Evolutionary conservation across 2,888 invertebrate species (phyloP), one percentile per base, ranked within the genome.

Genomic region (Linnaemya tessellans): DNA sequence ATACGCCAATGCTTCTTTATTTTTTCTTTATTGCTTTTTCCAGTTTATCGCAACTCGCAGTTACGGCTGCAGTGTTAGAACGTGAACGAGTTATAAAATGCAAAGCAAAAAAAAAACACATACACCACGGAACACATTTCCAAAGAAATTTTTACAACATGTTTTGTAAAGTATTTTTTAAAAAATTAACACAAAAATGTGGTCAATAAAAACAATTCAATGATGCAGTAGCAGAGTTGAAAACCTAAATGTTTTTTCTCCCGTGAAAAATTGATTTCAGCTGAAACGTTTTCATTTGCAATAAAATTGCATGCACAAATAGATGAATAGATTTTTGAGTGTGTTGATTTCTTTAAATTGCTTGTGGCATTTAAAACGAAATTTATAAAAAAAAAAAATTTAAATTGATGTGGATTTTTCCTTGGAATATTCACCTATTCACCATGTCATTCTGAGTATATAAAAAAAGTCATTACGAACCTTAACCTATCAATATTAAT

Each of bases 1-100:
- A 22, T 41, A 18, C 41, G 25, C 25, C n/a, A 35, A 58, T 54
- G 58, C n/a, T n/a, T n/a, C n/a, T n/a, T n/a, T n/a, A n/a, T n/a
- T n/a, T 60, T 25, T 65, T 67, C 38, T 58, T 46, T n/a, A 35
- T 54, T 7, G 22, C 18, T 43, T 25, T 75, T 70, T 75, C 20
- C 38, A 82, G 30, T 64, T 71, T 38, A 64, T 65, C 35, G 22
- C 64, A 35, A 67, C 58, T 13, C 1, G 49, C 38, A 60, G 67
- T 68, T 58, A 77, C 82, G 82, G 65, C 82, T 78, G 82, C 82
- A 77, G 65, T 71, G 65, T 71, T 58, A 58, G 41, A 65, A 82
- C 77, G 30, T 77, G 70, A 82, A 77, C 82, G 49, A 82, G 77
- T 82, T 82, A n/a, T 56, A 22, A 51, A 51, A 46, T 65, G 71